A percentile compares a stretch with the other conserved stretches of the same genome.
These are phyloP conservation scores for Hypselothyrea guttata DNA, from an alignment of 2,888 invertebrate species.

Conservation along the genomic window DNA sequence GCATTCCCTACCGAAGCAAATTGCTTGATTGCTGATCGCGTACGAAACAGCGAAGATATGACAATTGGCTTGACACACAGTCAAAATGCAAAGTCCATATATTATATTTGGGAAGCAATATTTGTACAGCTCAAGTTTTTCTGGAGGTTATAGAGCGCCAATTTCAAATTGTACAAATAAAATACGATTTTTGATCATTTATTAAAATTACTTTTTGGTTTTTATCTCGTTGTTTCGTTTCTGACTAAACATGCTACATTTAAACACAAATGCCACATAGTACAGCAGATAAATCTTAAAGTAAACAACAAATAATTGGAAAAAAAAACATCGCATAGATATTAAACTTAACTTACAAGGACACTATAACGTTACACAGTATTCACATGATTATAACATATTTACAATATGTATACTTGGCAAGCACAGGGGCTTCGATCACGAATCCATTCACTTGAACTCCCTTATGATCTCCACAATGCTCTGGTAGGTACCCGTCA, in stretches of 20 bases:
- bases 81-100: too few species aligned
- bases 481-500: constrained; percentile 90
- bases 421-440: constrained; percentile 21
- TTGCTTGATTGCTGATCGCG: too few species aligned
- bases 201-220: constrained; percentile 47
- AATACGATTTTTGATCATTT: constrained; percentile 47
- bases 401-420: constrained; percentile 49
- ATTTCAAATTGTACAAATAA: constrained; percentile 18
- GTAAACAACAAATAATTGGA: constrained; percentile 37
- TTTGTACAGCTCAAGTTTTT: neutral
- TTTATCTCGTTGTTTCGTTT: constrained; percentile 34
- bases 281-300: constrained; percentile 41
- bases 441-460: constrained; percentile 55
- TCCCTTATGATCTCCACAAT: constrained; percentile 84
- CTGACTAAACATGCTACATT: constrained; percentile 21
- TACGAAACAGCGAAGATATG: too few species aligned
- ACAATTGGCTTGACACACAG: too few species aligned
- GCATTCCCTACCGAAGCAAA: too few species aligned
- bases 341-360: constrained; percentile 47
- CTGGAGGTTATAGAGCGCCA: too few species aligned
- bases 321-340: constrained; percentile 31
- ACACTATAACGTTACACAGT: constrained; percentile 37
- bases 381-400: constrained; percentile 54
- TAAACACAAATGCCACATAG: constrained; percentile 42
- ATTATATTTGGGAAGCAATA: too few species aligned